A percentile compares a stretch with the other conserved stretches of the same genome.
These are phyloP conservation scores for Pocillopora grandis DNA, from an alignment of 92 coral and sea anemone species.

Conservation along the genomic window DNA sequence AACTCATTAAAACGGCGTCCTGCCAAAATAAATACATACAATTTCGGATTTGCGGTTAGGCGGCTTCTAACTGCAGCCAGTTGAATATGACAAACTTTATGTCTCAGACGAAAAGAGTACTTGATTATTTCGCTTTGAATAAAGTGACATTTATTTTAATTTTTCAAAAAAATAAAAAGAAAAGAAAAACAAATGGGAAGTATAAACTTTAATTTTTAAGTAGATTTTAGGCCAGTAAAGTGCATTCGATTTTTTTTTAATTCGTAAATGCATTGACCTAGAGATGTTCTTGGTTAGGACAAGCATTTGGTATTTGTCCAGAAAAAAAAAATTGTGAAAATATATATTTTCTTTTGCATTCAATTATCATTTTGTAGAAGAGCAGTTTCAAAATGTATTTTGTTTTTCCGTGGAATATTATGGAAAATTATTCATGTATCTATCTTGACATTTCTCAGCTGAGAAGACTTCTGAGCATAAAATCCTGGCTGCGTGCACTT, in stretches of 20 bases:
- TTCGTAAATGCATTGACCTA: neutral
- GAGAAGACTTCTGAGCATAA: too few species aligned
- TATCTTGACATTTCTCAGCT: too few species aligned
- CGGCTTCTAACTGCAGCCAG: constrained; percentile 6
- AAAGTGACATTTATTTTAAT: neutral
- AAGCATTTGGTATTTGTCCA: too few species aligned
- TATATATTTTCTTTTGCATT: too few species aligned
- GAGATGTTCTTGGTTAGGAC: too few species aligned
- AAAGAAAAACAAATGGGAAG: neutral
- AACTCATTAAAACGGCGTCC: constrained; percentile 14
- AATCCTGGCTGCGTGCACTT: too few species aligned
- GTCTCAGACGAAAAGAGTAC: neutral
- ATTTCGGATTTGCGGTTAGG: constrained; percentile 15
- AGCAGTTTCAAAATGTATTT: too few species aligned
- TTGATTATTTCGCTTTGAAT: neutral
- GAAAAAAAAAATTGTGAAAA: too few species aligned
- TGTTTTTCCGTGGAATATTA: too few species aligned
- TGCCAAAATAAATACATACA: neutral
- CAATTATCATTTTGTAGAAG: too few species aligned
- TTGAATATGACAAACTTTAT: neutral
- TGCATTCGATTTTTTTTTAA: neutral
- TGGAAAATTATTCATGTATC: too few species aligned
- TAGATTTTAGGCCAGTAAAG: neutral
- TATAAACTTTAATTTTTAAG: neutral
- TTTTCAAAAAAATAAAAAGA: neutral